Percentiles rank a stretch among this genome's conserved stretches.
Conservation (phyloP, 2,888 invertebrate genomes). For the Meteorus cinctellus region DNA sequence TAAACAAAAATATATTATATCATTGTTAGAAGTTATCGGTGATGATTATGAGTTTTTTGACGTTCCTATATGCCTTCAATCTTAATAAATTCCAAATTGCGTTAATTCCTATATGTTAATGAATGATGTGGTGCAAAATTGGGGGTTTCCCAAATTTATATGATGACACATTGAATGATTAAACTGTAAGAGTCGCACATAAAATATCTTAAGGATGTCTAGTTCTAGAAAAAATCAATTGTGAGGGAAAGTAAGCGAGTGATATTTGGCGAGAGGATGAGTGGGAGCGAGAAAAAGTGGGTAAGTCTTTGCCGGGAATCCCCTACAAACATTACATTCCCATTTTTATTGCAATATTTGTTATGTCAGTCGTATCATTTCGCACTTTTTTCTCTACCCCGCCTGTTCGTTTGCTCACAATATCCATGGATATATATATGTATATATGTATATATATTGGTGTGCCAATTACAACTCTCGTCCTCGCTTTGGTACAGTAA, state of each 20-base stretch:
- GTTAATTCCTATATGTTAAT: neutral
- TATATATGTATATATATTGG: neutral
- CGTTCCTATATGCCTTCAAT: constrained; percentile 1
- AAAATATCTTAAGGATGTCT: neutral
- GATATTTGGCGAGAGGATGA: no score
- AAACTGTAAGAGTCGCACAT: neutral
- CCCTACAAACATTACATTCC: constrained; percentile 2
- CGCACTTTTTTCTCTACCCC: constrained; percentile 38
- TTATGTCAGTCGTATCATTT: constrained; percentile 50
- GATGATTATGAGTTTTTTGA: constrained; percentile 27
- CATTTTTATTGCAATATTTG: constrained; percentile 49
- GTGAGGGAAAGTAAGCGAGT: neutral
- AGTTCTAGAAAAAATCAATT: constrained; percentile 23
- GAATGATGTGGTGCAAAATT: neutral
- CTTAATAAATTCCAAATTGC: neutral
- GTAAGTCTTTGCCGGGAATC: neutral
- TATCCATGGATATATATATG: neutral
- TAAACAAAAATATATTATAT: constrained; percentile 67
- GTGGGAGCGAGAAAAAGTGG: neutral
- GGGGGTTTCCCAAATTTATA: neutral
- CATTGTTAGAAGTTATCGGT: constrained; percentile 70
- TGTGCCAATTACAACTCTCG: constrained; percentile 49
- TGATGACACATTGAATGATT: neutral
- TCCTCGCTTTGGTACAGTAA: constrained; percentile 44
- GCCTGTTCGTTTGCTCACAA: neutral